Conservation (phyloP, 2,888 invertebrate species). For the Lycia hirtaria region DNA sequence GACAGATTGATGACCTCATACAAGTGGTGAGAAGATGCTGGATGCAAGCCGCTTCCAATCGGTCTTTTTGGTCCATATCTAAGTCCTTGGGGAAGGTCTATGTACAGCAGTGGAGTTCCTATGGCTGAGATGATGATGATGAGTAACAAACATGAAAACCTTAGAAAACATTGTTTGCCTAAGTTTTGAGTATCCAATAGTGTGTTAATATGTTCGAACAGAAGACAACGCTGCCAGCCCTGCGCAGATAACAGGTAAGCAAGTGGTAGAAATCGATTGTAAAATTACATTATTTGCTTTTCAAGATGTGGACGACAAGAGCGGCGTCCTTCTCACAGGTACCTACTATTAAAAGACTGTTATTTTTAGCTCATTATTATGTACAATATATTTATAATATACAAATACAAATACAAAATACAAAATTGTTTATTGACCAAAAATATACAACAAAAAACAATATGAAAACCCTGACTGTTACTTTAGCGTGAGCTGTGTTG, state of each 20-base stretch:
- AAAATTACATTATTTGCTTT: conserved; percentile 7
- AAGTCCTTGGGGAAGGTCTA: no score
- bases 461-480: no score
- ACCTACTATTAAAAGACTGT: neutral
- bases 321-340: neutral
- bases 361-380: neutral
- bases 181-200: neutral
- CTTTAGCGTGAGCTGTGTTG: no score
- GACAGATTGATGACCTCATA: no score
- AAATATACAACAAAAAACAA: no score
- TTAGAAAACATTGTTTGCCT: neutral
- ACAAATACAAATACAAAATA: no score
- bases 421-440: no score
- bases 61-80: no score
- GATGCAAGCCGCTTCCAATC: no score
- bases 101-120: no score
- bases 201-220: neutral
- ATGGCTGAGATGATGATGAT: no score
- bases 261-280: neutral
- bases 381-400: neutral
- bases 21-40: no score
- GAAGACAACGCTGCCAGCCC: conserved; percentile 9
- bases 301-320: conserved; percentile 1
- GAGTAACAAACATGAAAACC: neutral
- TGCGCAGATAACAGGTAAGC: conserved; percentile 4